phyloP scores from a whole-genome alignment of 2,888 invertebrate species.

The Mechanitis messenoides region DNA sequence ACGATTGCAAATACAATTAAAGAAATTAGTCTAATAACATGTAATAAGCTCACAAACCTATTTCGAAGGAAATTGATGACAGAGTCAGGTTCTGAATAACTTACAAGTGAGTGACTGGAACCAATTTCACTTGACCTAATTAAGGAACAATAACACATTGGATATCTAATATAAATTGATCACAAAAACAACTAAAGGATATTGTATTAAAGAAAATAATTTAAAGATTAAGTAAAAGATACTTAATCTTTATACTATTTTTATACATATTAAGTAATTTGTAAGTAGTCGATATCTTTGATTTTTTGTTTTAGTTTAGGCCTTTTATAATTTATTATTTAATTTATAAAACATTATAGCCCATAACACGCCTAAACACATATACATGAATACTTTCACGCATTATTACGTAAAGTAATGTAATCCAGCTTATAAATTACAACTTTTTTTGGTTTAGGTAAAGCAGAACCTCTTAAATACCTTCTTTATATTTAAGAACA shows the following conservation, averaged over 20 bases:
- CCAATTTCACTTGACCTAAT: slow-evolving; percentile 20
- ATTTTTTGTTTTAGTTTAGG: too few relatives aligned
- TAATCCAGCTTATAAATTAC: slow-evolving; percentile 19
- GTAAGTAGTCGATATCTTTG: too few relatives aligned
- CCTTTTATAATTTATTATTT: too few relatives aligned
- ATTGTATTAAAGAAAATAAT: background rate
- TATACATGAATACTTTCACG: too few relatives aligned
- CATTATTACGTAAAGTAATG: slow-evolving; percentile 6
- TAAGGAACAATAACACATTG: slow-evolving; percentile 5
- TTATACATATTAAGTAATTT: too few relatives aligned
- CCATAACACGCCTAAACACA: too few relatives aligned
- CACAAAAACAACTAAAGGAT: background rate
- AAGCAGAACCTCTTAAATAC: slow-evolving; percentile 39
- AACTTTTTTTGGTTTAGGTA: slow-evolving; percentile 18
- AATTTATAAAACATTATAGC: too few relatives aligned
- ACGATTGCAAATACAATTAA: slow-evolving; percentile 13
- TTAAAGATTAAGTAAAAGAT: too few relatives aligned
- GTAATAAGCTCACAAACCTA: slow-evolving; percentile 14
- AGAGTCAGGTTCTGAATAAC: slow-evolving; percentile 7
- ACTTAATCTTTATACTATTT: too few relatives aligned
- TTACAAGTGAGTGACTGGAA: slow-evolving; percentile 9
- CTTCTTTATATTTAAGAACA: slow-evolving; percentile 60
- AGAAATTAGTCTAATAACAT: slow-evolving; percentile 14
- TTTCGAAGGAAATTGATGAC: slow-evolving; percentile 13
- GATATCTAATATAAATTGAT: background rate